Percentiles rank a stretch among this genome's conserved stretches.
Conservation (phyloP, 2,888 invertebrate species). For the Leucania comma region DNA sequence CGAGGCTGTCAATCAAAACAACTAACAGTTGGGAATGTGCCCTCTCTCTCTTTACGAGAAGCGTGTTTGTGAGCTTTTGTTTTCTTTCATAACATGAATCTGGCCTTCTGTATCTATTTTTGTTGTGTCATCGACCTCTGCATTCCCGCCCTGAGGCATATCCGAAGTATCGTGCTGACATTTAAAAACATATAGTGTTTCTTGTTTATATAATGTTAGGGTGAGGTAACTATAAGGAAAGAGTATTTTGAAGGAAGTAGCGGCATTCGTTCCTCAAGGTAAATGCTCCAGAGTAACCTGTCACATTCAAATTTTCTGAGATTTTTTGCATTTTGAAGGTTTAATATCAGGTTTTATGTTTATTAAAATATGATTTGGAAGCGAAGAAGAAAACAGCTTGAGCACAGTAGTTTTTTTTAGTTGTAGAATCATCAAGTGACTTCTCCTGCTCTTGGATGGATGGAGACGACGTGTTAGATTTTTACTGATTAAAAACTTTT, state of each 20-base stretch:
- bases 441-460: too few species aligned
- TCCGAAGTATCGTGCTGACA: conserved; percentile 38
- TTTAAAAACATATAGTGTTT: conserved; percentile 52
- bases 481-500: too few species aligned
- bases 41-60: background rate
- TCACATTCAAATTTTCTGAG: too few species aligned
- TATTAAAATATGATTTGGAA: too few species aligned
- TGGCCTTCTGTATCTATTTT: background rate
- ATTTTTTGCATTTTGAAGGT: too few species aligned
- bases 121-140: conserved; percentile 54
- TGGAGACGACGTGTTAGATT: too few species aligned
- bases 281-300: too few species aligned
- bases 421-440: too few species aligned
- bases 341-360: too few species aligned
- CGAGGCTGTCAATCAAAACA: background rate
- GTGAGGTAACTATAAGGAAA: background rate
- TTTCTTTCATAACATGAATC: background rate
- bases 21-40: background rate
- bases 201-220: conserved; percentile 18
- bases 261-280: background rate
- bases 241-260: conserved; percentile 1
- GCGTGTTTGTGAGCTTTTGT: background rate
- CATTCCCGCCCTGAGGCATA: conserved; percentile 59
- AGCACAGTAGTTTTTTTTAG: too few species aligned
- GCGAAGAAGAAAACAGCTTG: too few species aligned